A percentile compares a stretch with the other conserved stretches of the same genome.
Conservation (phyloP, 2,797 vertebrate species). For the Philypnodon macrostomus region DNA sequence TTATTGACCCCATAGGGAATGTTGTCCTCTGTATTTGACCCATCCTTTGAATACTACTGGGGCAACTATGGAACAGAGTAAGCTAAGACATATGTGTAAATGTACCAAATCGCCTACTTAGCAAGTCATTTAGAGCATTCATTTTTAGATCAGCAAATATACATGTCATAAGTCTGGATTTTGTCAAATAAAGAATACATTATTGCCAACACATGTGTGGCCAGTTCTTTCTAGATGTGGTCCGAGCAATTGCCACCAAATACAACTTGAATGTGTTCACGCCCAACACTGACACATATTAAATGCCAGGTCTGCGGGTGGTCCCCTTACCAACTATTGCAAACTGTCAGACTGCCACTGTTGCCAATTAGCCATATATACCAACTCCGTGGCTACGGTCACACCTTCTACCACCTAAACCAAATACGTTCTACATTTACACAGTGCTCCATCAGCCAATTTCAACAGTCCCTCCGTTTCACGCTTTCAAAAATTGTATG, state of each 20-base stretch:
- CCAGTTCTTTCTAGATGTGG: background rate
- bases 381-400: conserved; percentile 52
- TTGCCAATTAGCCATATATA: conserved; percentile 41
- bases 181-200: background rate
- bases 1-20: no score
- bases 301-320: conserved; percentile 6
- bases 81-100: no score
- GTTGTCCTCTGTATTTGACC: no score
- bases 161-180: background rate
- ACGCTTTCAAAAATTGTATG: conserved; percentile 42
- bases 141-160: no score
- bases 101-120: no score
- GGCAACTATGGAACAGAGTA: no score
- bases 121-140: no score
- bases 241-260: conserved; percentile 8
- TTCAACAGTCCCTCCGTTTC: conserved; percentile 50
- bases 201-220: background rate
- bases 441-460: conserved; percentile 46
- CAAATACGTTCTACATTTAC: conserved; percentile 53
- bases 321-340: conserved; percentile 3
- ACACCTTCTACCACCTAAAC: conserved; percentile 39
- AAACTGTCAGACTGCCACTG: conserved; percentile 20
- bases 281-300: conserved; percentile 2
- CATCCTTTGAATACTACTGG: no score
- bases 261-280: background rate